Percentiles rank a stretch among this genome's conserved stretches.
phyloP scores from a whole-genome alignment of 2,113 vertebrate species.

The Bos indicus region DNA sequence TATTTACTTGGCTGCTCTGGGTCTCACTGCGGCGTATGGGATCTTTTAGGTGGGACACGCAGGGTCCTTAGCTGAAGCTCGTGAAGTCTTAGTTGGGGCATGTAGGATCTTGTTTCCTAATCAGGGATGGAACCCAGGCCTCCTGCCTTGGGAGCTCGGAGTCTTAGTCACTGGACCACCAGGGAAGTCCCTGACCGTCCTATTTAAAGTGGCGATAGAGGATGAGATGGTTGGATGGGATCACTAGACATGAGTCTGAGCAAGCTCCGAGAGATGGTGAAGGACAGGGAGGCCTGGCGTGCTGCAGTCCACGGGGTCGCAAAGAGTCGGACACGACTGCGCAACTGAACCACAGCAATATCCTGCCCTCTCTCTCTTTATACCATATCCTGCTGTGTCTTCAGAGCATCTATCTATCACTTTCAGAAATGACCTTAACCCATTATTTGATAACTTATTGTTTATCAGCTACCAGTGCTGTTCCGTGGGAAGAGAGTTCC shows the following conservation, averaged over 20 bases:
- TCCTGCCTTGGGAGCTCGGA: neutral
- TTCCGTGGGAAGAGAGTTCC: neutral
- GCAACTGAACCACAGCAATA: neutral
- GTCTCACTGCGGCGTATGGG: fast-evolving
- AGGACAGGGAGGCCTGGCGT: neutral
- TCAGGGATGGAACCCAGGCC: neutral
- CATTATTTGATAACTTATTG: neutral
- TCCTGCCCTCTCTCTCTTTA: neutral
- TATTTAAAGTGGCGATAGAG: neutral
- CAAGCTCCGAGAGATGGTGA: neutral
- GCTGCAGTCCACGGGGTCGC: neutral
- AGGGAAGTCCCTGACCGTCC: neutral
- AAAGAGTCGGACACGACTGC: neutral
- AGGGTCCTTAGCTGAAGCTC: neutral
- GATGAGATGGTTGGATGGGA: neutral
- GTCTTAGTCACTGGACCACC: neutral
- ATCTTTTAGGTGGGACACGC: neutral
- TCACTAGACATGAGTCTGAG: neutral
- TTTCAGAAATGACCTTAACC: neutral
- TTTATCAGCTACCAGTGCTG: neutral
- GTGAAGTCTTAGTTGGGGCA: neutral
- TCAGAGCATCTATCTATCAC: neutral
- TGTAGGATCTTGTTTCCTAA: neutral
- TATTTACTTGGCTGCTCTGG: neutral
- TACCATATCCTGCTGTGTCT: neutral